These are phyloP conservation scores for Enteromius paludinosus DNA, from an alignment of 2,797 vertebrate genomes.

Conservation along the genomic window DNA sequence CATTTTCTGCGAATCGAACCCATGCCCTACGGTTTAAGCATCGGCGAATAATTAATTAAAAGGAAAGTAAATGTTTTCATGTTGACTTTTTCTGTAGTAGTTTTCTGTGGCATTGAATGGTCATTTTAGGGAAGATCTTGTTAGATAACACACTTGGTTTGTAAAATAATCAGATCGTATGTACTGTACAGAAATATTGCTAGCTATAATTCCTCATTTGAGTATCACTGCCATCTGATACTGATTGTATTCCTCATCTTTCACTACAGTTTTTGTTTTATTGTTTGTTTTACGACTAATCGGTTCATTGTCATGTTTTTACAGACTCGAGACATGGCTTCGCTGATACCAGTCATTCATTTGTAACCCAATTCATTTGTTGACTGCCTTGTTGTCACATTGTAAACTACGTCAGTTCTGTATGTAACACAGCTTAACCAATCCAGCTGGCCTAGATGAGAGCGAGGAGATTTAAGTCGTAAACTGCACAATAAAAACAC, in stretches of 20 bases:
- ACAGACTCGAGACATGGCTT: conserved; percentile 24
- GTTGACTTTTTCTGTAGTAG: conserved; percentile 33
- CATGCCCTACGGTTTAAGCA: background rate
- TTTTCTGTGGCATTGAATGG: background rate
- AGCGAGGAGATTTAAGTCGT: conserved; percentile 30
- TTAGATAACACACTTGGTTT: conserved; percentile 3
- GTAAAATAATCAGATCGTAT: conserved; percentile 23
- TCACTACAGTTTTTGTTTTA: conserved; percentile 29
- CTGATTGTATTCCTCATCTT: conserved; percentile 39
- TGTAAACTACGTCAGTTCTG: conserved; percentile 18
- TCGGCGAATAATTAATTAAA: background rate
- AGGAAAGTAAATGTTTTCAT: background rate
- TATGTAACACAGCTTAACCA: conserved; percentile 33
- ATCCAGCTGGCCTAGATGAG: conserved; percentile 27
- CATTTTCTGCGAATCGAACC: background rate
- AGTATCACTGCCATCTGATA: conserved; percentile 32
- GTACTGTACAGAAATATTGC: conserved; percentile 44
- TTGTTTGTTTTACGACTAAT: conserved; percentile 9
- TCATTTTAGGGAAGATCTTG: background rate
- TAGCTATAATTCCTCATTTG: conserved; percentile 31
- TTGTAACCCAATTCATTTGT: conserved; percentile 25
- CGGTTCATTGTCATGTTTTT: conserved; percentile 21
- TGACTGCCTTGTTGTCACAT: conserved; percentile 48
- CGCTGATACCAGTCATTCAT: conserved; percentile 22
- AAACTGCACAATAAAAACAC: conserved; percentile 55